phyloP scores from a whole-genome alignment of 2,888 invertebrate genomes.

The Pterostichus madidus region DNA sequence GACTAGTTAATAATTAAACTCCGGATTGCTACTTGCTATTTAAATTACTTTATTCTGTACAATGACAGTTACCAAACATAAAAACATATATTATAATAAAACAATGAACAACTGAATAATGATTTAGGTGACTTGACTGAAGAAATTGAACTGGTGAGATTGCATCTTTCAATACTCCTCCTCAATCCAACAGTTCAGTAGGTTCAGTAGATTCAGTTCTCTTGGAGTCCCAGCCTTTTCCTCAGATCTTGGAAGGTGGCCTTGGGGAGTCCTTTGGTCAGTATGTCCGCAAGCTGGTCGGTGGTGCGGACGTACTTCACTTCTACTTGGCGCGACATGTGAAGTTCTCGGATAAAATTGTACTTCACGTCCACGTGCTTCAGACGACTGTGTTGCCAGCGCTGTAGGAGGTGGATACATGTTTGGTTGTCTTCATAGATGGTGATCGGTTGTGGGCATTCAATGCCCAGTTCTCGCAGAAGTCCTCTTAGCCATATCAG shows the following conservation, averaged over 20 bases:
- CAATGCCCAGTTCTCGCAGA: slow-evolving; percentile 68
- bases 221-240: slow-evolving; percentile 9
- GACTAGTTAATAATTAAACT: too few relatives aligned
- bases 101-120: too few relatives aligned
- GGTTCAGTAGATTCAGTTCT: background rate
- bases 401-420: too few relatives aligned
- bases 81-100: too few relatives aligned
- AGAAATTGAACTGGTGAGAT: background rate
- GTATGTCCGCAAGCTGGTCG: slow-evolving; percentile 63
- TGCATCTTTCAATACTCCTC: background rate
- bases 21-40: too few relatives aligned
- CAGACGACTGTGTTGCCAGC: background rate
- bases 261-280: slow-evolving; percentile 48
- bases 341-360: slow-evolving; percentile 51
- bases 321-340: slow-evolving; percentile 17
- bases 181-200: slow-evolving; percentile 6
- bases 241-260: slow-evolving; percentile 15
- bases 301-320: slow-evolving; percentile 47
- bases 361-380: slow-evolving; percentile 63
- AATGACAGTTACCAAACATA: too few relatives aligned
- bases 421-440: background rate
- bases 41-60: too few relatives aligned
- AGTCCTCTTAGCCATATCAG: slow-evolving; percentile 70
- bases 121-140: too few relatives aligned
- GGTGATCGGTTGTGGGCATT: slow-evolving; percentile 11